These are phyloP conservation scores for Drosophila orena DNA, from an alignment of 1,140 invertebrate species.

Conservation along the genomic window DNA sequence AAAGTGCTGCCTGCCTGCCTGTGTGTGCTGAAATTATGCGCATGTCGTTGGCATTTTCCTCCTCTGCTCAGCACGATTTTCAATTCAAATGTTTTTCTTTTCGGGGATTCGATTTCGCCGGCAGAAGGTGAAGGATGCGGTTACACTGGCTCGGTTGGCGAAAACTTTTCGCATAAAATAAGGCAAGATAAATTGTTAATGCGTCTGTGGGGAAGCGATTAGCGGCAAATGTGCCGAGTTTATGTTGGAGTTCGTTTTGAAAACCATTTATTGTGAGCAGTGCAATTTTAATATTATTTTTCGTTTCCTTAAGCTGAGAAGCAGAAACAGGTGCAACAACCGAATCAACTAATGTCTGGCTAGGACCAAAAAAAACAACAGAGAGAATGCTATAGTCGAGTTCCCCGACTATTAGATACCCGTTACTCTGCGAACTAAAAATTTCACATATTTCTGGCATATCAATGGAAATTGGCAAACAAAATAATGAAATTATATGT, in stretches of 20 bases:
- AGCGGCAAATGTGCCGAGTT: slow-evolving; percentile 78
- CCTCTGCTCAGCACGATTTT: slow-evolving; percentile 60
- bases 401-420: too few relatives aligned
- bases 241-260: slow-evolving; percentile 58
- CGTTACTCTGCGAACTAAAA: too few relatives aligned
- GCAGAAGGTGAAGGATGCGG: slow-evolving; percentile 22
- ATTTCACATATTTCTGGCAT: neutral
- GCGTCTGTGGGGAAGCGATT: slow-evolving; percentile 82
- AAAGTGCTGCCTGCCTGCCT: slow-evolving; percentile 42
- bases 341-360: slow-evolving; percentile 31
- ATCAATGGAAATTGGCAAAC: neutral
- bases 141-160: slow-evolving; percentile 7
- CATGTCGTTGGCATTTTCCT: slow-evolving; percentile 60
- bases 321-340: slow-evolving; percentile 21
- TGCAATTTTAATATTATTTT: slow-evolving; percentile 50
- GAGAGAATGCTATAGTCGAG: too few relatives aligned
- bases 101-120: slow-evolving; percentile 48
- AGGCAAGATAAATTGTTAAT: slow-evolving; percentile 83
- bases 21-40: slow-evolving; percentile 60
- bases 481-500: too few relatives aligned
- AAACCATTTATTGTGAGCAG: neutral
- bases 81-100: slow-evolving; percentile 69
- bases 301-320: slow-evolving; percentile 13
- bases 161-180: slow-evolving; percentile 82
- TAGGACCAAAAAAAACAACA: slow-evolving; percentile 3